Percentiles rank a stretch among this genome's conserved stretches.
Conservation (phyloP, 2,113 vertebrate species). For the Uria aalge region DNA sequence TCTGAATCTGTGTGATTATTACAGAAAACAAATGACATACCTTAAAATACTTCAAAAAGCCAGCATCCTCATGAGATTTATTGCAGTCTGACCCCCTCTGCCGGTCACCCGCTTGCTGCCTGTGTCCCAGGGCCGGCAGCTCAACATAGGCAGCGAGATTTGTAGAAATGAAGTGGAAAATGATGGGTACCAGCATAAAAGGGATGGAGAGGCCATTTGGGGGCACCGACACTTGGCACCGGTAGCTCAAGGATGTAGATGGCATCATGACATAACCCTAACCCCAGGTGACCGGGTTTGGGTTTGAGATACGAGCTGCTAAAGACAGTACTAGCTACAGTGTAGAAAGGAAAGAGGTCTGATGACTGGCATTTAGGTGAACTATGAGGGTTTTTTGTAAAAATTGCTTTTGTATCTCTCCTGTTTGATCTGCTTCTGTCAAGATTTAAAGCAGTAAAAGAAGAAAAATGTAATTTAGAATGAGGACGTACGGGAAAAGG, state of each 20-base stretch:
- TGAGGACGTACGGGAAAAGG: accelerated
- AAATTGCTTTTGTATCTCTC: slow-evolving; percentile 76
- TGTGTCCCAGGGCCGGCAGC: not conserved
- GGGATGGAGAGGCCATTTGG: not conserved
- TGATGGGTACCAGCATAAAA: not conserved
- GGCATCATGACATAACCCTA: not conserved
- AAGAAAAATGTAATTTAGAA: not conserved
- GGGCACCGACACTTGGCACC: accelerated
- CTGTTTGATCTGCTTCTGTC: slow-evolving; percentile 60
- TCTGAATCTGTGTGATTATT: not conserved
- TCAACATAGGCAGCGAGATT: accelerated
- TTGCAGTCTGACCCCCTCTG: slow-evolving; percentile 27
- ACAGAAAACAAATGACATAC: not conserved
- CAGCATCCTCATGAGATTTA: not conserved
- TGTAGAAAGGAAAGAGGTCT: not conserved
- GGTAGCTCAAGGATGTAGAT: not conserved
- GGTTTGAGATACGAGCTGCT: not conserved
- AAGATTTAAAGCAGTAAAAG: slow-evolving; percentile 78
- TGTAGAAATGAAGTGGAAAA: not conserved
- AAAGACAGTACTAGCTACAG: not conserved
- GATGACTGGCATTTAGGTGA: slow-evolving; percentile 44
- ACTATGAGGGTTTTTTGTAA: slow-evolving; percentile 74
- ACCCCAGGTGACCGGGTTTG: not conserved
- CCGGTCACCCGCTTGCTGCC: not conserved
- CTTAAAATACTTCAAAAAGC: not conserved